A percentile compares a stretch with the other conserved stretches of the same genome.
phyloP scores from a whole-genome alignment of 1,140 invertebrate species.

The Gryllus bimaculatus region DNA sequence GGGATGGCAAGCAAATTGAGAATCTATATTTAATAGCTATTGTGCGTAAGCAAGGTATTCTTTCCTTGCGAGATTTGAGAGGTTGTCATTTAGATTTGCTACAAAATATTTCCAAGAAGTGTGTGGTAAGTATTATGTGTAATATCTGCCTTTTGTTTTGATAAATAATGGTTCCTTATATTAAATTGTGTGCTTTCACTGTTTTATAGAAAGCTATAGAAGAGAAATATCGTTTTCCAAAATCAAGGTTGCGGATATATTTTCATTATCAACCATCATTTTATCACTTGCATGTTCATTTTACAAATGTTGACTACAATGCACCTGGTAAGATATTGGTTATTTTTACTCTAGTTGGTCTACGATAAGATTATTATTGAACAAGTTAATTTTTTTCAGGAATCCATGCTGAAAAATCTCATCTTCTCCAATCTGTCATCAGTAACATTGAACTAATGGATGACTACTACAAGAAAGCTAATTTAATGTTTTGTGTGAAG shows the following conservation, averaged over 20 bases:
- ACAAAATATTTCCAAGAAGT: conserved; percentile 66
- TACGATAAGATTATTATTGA: neutral
- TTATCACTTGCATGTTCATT: conserved; percentile 94
- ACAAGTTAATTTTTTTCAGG: conserved; percentile 33
- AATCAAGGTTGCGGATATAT: conserved; percentile 69
- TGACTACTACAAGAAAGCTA: conserved; percentile 77
- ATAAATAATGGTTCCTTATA: neutral
- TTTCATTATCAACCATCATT: conserved; percentile 95
- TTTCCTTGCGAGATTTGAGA: conserved; percentile 75
- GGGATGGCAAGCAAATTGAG: conserved; percentile 70
- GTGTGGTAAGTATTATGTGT: conserved; percentile 43
- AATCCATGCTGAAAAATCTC: conserved; percentile 69
- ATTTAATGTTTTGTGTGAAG: conserved; percentile 58
- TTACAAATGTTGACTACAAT: conserved; percentile 73
- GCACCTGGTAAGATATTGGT: conserved; percentile 50
- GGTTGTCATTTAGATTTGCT: conserved; percentile 69
- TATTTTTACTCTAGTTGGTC: neutral
- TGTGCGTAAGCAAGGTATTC: conserved; percentile 57
- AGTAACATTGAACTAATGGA: conserved; percentile 72
- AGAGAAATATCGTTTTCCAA: conserved; percentile 65
- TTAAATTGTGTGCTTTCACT: conserved; percentile 20
- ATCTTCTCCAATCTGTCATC: conserved; percentile 83
- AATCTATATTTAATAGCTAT: conserved; percentile 79
- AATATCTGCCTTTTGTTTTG: neutral
- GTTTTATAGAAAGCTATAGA: conserved; percentile 58